Percentiles rank a stretch among this genome's conserved stretches.
These are phyloP conservation scores for Pyrgilauda ruficollis DNA, from an alignment of 2,113 vertebrate species.

Conservation along the genomic window DNA sequence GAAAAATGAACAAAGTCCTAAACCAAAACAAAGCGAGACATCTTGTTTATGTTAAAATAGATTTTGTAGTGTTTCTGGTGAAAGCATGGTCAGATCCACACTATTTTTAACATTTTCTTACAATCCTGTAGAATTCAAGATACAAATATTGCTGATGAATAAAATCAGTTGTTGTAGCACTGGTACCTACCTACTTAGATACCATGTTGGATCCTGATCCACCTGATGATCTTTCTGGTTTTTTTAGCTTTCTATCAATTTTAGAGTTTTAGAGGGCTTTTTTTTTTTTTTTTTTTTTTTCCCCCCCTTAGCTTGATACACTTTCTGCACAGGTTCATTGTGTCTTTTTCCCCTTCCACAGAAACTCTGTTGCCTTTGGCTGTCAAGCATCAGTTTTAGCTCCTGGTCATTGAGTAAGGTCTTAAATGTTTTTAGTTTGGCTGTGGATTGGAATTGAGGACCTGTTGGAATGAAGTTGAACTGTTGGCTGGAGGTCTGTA, in stretches of 20 bases:
- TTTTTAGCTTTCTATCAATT: background rate
- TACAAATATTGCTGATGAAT: background rate
- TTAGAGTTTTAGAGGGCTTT: background rate
- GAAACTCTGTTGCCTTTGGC: background rate
- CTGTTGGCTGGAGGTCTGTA: background rate
- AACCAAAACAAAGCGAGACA: background rate
- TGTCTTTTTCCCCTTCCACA: background rate
- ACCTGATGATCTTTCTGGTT: background rate
- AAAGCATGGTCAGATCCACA: background rate
- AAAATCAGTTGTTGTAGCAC: background rate
- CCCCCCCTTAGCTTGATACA: background rate
- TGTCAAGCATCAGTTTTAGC: background rate
- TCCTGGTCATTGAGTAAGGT: background rate
- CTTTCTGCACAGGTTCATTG: background rate
- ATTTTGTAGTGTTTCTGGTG: background rate
- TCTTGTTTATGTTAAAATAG: background rate
- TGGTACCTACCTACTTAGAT: background rate
- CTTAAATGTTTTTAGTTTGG: background rate
- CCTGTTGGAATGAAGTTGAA: background rate
- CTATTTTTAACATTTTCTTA: background rate
- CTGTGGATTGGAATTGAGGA: background rate
- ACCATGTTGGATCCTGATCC: background rate
- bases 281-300: background rate
- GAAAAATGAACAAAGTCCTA: background rate
- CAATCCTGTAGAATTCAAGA: background rate